These are phyloP conservation scores for Nomada ruficornis DNA, from an alignment of 2,888 invertebrate genomes.

Conservation along the genomic window DNA sequence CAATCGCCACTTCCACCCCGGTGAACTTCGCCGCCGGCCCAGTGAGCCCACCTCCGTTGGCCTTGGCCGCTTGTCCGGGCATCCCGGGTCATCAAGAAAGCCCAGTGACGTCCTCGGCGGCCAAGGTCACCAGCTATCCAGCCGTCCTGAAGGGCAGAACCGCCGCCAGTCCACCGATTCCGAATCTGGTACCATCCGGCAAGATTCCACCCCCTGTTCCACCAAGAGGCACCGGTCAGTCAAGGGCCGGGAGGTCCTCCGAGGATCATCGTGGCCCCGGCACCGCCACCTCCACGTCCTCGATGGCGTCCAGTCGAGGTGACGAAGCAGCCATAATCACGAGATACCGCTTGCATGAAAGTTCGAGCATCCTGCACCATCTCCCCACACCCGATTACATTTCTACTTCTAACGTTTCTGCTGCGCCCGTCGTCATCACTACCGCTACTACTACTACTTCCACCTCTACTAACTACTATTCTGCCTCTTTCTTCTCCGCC, in stretches of 20 bases:
- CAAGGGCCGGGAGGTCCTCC: conserved; percentile 66
- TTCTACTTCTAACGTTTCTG: conserved; percentile 48
- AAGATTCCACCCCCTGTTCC: conserved; percentile 95
- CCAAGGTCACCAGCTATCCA: conserved; percentile 87
- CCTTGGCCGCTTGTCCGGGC: conserved; percentile 50
- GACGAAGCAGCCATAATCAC: conserved; percentile 76
- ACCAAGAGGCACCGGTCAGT: conserved; percentile 86
- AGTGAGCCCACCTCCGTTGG: conserved; percentile 74
- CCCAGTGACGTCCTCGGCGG: conserved; percentile 45
- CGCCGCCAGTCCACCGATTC: conserved; percentile 85
- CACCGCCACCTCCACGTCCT: conserved; percentile 69
- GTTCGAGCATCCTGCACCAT: conserved; percentile 70
- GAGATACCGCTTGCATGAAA: conserved; percentile 76
- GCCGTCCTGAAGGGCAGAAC: conserved; percentile 89
- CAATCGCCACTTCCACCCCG: conserved; percentile 81
- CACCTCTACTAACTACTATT: conserved; percentile 20
- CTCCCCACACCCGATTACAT: conserved; percentile 49
- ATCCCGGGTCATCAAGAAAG: conserved; percentile 70
- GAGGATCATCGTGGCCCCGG: conserved; percentile 73
- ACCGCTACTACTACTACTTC: conserved; percentile 23
- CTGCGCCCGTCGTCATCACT: conserved; percentile 43
- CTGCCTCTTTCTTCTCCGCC: conserved; percentile 25
- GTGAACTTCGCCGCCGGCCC: conserved; percentile 75
- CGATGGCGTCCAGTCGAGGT: conserved; percentile 81
- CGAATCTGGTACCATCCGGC: conserved; percentile 86